Conservation (phyloP, 2,888 invertebrate species). For the Anthrax anthrax region DNA sequence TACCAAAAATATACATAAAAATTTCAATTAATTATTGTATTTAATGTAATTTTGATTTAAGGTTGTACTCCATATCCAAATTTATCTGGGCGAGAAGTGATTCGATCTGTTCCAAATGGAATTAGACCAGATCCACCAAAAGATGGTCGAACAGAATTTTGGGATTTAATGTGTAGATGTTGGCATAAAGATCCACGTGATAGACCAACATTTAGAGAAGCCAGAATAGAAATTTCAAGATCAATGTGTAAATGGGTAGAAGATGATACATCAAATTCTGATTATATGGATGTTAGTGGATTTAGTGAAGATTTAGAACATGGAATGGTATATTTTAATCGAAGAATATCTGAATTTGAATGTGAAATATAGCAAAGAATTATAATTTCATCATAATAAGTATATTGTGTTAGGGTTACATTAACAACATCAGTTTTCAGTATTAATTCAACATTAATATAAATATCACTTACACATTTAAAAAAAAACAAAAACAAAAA, state of each 20-base stretch:
- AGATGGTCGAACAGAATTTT: constrained; percentile 60
- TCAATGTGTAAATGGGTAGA: constrained; percentile 33
- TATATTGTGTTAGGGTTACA: too few relatives aligned
- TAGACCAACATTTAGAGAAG: constrained; percentile 54
- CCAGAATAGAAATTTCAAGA: constrained; percentile 33
- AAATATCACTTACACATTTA: too few relatives aligned
- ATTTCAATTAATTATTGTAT: background rate
- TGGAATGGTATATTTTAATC: constrained; percentile 34
- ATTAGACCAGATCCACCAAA: constrained; percentile 63
- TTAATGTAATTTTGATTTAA: constrained; percentile 21
- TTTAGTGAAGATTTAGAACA: constrained; percentile 35
- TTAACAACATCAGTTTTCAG: background rate
- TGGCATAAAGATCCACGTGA: constrained; percentile 58
- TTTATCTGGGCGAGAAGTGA: constrained; percentile 70
- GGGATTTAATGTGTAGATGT: constrained; percentile 44
- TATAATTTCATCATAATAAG: background rate
- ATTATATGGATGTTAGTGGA: constrained; percentile 35
- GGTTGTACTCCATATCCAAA: constrained; percentile 78
- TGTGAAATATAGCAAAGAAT: constrained; percentile 37
- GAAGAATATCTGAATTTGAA: constrained; percentile 47
- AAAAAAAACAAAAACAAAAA: too few relatives aligned
- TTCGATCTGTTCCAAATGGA: constrained; percentile 62
- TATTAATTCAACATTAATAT: background rate
- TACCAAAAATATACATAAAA: too few relatives aligned
- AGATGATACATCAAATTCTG: constrained; percentile 30